Base-by-base conservation (phyloP, 2,113 vertebrate species). In the Xenopus laevis region DNA sequence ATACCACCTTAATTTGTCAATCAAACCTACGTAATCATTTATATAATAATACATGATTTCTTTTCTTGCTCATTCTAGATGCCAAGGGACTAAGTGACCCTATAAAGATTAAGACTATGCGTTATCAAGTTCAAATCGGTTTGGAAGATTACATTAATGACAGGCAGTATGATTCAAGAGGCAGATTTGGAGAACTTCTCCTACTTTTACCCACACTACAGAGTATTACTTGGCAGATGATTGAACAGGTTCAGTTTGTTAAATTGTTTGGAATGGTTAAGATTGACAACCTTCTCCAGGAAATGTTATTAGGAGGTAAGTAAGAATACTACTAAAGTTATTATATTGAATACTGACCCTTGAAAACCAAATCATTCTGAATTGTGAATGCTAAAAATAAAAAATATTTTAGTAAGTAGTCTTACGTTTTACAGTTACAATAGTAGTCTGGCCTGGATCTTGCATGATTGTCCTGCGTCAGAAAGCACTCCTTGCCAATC, bases 141-240 rank as follows among this genome's bases (percentile, higher is more conserved):
- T 84, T 99, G 83, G 97, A 99, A 65, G 96, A 99, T 86, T 99
- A 99, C 81, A 99, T 99, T 81, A 99, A 99, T 21, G 97, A 98
- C 77, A 90, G 95, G 40, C 97, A 99, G 82, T 98, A 99, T 0
- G 97, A 99, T 86, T 99, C 95, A 15, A 86, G 96, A 64, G 97
- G 97, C 57, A 88, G 96, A 73, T 98, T 98, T 71, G 96, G 97
- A 4, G 97, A 98, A 84, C 89, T 99, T 53, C 87, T 99, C 1
- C 88, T 99, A 65, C 89, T 99, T 17, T 83, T 99, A 59, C 97
- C 97, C 68, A 98, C 96, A 2, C 86, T 99, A 73, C 97, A 99
- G 86, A 98, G 96, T 88, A 96, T 99, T 85, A 99, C 97, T 62
- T 99, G 96, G 97, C 97, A 99, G 87, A 98, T 98, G 97, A 96